Evolutionary conservation across 2,888 invertebrate genomes (phyloP).

Genomic region (Congeria kusceri): DNA sequence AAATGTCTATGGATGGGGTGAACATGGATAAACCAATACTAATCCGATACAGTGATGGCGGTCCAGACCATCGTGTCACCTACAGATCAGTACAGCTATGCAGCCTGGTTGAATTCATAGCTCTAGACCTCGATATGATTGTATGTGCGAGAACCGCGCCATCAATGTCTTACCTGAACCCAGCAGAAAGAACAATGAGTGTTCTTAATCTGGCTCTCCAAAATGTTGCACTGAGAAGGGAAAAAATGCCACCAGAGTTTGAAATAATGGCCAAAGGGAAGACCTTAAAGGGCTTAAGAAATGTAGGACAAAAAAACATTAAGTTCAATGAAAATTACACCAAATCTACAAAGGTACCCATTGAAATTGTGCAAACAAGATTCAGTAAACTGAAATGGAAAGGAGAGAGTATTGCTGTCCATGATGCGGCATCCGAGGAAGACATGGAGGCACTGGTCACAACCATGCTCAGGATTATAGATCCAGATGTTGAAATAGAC

Average conservation of each 20-base stretch:
- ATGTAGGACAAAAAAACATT: too few species aligned
- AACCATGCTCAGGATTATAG: too few species aligned
- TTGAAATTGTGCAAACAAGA: too few species aligned
- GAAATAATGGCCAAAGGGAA: slow-evolving; percentile 22
- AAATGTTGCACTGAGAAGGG: slow-evolving; percentile 22
- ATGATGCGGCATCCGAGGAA: neutral
- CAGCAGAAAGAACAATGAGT: slow-evolving; percentile 50
- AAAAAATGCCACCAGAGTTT: slow-evolving; percentile 23
- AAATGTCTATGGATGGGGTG: slow-evolving; percentile 15
- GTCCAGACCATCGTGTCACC: slow-evolving; percentile 34
- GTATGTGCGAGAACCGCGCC: slow-evolving; percentile 39
- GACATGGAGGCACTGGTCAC: too few species aligned
- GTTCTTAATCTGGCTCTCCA: slow-evolving; percentile 46
- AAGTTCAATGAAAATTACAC: too few species aligned
- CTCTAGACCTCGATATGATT: slow-evolving; percentile 37
- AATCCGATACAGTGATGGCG: slow-evolving; percentile 43
- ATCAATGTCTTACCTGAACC: slow-evolving; percentile 38
- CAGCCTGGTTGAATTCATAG: slow-evolving; percentile 16
- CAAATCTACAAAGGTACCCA: too few species aligned
- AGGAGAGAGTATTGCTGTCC: too few species aligned
- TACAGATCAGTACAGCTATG: slow-evolving; percentile 29
- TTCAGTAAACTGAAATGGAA: too few species aligned
- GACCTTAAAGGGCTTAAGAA: neutral
- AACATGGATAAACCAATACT: slow-evolving; percentile 26
- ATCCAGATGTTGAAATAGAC: too few species aligned